A percentile compares a stretch with the other conserved stretches of the same genome.
Evolutionary conservation across 1,140 invertebrate genomes (phyloP).

Genomic region (Pristionchus pacificus): DNA sequence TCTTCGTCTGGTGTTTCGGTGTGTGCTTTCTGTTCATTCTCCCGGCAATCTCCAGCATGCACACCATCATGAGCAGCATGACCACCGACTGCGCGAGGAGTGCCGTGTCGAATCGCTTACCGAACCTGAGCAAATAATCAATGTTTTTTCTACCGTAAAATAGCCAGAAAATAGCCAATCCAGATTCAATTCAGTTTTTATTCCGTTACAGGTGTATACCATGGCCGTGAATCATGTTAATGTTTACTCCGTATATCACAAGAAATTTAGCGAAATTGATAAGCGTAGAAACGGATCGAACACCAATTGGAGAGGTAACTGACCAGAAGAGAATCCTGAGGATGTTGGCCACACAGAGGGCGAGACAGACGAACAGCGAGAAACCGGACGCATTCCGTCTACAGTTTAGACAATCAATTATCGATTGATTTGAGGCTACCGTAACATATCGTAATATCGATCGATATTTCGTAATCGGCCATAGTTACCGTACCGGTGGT

Average conservation of each 20-base stretch:
- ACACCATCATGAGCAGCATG: conserved; percentile 87
- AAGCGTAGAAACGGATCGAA: no score
- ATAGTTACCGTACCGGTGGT: conserved; percentile 14
- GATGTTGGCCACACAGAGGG: conserved; percentile 88
- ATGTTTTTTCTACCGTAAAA: no score
- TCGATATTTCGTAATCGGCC: no score
- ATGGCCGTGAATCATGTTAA: no score
- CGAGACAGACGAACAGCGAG: conserved; percentile 89
- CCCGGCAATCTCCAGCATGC: conserved; percentile 89
- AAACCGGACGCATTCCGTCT: conserved; percentile 81
- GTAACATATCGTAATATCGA: no score
- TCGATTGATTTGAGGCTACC: conserved; percentile 72
- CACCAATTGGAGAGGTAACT: no score
- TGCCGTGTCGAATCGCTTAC: conserved; percentile 88
- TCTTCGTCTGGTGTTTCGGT: conserved; percentile 44
- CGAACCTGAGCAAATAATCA: conserved; percentile 88
- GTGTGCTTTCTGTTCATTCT: conserved; percentile 64
- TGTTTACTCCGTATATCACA: no score
- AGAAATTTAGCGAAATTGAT: no score
- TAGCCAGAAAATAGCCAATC: no score
- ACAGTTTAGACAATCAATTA: conserved; percentile 77
- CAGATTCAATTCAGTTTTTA: no score
- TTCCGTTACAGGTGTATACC: no score
- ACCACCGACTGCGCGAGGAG: conserved; percentile 91
- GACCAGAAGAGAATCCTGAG: conserved; percentile 96